These are phyloP conservation scores for Tigriopus japonicus DNA, from an alignment of 1,140 invertebrate genomes.

Conservation along the genomic window DNA sequence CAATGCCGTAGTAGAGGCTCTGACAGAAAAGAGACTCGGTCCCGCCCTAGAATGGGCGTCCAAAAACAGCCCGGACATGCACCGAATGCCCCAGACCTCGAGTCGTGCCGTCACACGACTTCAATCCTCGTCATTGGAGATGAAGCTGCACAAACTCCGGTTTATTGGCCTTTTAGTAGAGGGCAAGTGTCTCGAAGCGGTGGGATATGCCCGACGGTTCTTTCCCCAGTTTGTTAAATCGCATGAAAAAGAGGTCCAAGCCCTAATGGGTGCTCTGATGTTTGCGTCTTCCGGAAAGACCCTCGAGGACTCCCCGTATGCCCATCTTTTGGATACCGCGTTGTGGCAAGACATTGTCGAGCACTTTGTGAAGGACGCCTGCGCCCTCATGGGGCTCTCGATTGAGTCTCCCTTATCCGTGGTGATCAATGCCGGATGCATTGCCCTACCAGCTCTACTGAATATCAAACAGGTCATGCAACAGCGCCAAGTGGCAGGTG, in stretches of 20 bases:
- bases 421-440: constrained; percentile 75
- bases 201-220: constrained; percentile 62
- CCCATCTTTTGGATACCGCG: constrained; percentile 49
- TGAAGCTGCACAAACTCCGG: constrained; percentile 56
- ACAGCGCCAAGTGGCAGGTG: constrained; percentile 75
- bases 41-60: constrained; percentile 63
- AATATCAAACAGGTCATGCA: constrained; percentile 92
- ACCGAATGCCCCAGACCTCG: constrained; percentile 10
- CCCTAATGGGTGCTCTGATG: constrained; percentile 66
- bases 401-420: constrained; percentile 51
- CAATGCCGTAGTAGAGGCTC: constrained; percentile 58
- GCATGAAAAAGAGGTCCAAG: constrained; percentile 67
- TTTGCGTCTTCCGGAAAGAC: constrained; percentile 47
- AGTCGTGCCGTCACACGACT: background rate
- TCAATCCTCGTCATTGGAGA: constrained; percentile 51
- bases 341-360: constrained; percentile 72
- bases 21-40: constrained; percentile 52
- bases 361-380: constrained; percentile 79
- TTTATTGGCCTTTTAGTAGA: constrained; percentile 49
- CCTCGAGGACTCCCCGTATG: constrained; percentile 58
- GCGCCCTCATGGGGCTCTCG: constrained; percentile 66
- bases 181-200: constrained; percentile 52
- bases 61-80: constrained; percentile 30
- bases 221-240: constrained; percentile 59
- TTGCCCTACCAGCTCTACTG: constrained; percentile 73